Base-by-base conservation (phyloP, 2,888 invertebrate genomes). In the Agelastica alni region DNA sequence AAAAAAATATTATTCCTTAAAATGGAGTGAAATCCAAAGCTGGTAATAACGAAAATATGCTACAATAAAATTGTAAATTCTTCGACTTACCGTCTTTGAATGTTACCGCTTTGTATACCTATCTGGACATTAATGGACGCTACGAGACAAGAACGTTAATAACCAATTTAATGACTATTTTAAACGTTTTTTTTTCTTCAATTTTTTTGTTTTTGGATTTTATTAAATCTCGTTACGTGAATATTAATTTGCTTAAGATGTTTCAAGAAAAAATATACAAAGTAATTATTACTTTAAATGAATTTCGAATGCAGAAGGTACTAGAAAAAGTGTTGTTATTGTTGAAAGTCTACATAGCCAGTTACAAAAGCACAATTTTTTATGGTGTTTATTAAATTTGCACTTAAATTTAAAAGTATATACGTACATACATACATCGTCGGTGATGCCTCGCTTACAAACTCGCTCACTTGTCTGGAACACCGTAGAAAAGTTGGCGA, bases 51-150 rank as follows among this genome's bases (percentile, higher is more conserved):
- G 71, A 73, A 73, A 73, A 73, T 73, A 71, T 72, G 70, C 71
- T 67, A 71, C 73, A 72, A 73, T 73, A 73, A 73, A 73, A 73
- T 70, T 71, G 73, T 72, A 73, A 72, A 73, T 72, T 70, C 71
- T 64, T 64, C 55, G 56, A 62, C 62, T 58, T 60, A 56, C n/a
- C 58, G 64, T 68, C 72, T 73, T 73, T 73, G 73, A 71, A 67
- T 66, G 68, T 68, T 70, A 68, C 73, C 73, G 73, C 72, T 68
- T 60, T 68, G 63, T 69, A 68, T 65, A 65, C 68, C 71, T 73
- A 70, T 72, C 69, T 68, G 63, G 70, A 71, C 72, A 68, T 70
- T 73, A 73, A 73, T 72, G 73, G 71, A 49, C 69, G 65, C 64
- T 66, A 69, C 68, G 67, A 69, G 71, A 70, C 70, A 67, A 67